Percentiles rank a stretch among this genome's conserved stretches.
phyloP scores from a whole-genome alignment of 2,797 vertebrate genomes.

The Melanotaenia trifasciata region DNA sequence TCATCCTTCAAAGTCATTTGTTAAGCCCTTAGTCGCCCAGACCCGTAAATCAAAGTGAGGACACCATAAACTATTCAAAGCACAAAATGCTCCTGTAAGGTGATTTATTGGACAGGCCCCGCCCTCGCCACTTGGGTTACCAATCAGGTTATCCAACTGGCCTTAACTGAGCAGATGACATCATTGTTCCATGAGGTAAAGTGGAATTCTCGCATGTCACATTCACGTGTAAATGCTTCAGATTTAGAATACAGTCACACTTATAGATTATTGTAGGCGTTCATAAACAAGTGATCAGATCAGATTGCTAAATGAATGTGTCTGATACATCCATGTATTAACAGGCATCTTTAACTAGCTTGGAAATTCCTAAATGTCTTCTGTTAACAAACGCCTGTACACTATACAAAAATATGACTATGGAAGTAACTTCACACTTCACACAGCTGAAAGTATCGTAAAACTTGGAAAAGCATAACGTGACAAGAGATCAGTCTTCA shows the following conservation, averaged over 20 bases:
- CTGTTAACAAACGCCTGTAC: slow-evolving; percentile 10
- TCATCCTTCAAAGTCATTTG: slow-evolving; percentile 72
- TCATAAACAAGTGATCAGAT: slow-evolving; percentile 10
- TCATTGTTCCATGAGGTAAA: slow-evolving; percentile 50
- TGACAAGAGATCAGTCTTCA: slow-evolving; percentile 21
- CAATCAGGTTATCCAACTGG: slow-evolving; percentile 73
- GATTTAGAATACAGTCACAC: background rate
- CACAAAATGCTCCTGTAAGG: slow-evolving; percentile 69
- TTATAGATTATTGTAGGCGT: background rate
- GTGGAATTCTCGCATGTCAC: slow-evolving; percentile 15
- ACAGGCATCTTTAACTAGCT: slow-evolving; percentile 10
- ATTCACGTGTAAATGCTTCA: slow-evolving; percentile 24
- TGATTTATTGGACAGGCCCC: slow-evolving; percentile 73
- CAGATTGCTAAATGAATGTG: slow-evolving; percentile 9
- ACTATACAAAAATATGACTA: background rate
- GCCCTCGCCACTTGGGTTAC: slow-evolving; percentile 62
- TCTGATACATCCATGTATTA: slow-evolving; percentile 11
- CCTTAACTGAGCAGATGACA: slow-evolving; percentile 56
- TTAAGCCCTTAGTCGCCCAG: slow-evolving; percentile 58
- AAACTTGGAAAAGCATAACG: slow-evolving; percentile 11
- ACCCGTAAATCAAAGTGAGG: slow-evolving; percentile 73
- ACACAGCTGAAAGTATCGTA: slow-evolving; percentile 2
- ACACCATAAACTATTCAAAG: slow-evolving; percentile 72
- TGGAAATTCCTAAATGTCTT: slow-evolving; percentile 3
- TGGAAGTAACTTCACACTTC: background rate